These are phyloP conservation scores for Drosophila quinaria DNA, from an alignment of 2,888 invertebrate species.

Conservation along the genomic window DNA sequence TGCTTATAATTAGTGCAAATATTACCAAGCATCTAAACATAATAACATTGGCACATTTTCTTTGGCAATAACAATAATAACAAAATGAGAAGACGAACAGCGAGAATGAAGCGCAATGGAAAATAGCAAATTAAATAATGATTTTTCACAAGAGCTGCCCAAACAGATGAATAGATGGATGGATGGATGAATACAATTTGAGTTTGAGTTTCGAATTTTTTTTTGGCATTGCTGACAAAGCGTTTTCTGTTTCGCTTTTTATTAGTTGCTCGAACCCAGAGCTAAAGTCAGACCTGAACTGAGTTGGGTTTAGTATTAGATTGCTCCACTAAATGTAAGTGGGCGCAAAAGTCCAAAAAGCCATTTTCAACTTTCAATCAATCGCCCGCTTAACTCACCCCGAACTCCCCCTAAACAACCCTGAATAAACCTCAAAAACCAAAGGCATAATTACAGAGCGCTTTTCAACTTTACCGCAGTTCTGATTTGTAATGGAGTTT, in stretches of 20 bases:
- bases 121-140: constrained; percentile 61
- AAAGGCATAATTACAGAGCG: constrained; percentile 68
- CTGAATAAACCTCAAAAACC: constrained; percentile 6
- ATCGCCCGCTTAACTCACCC: constrained; percentile 18
- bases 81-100: constrained; percentile 24
- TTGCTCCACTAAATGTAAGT: constrained; percentile 56
- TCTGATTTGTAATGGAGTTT: constrained; percentile 73
- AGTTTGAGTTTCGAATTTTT: constrained; percentile 37
- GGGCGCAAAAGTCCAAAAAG: constrained; percentile 57
- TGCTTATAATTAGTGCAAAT: constrained; percentile 36
- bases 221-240: constrained; percentile 62
- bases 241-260: constrained; percentile 53
- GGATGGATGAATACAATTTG: constrained; percentile 13
- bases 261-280: constrained; percentile 21
- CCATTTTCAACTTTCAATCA: constrained; percentile 79
- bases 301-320: constrained; percentile 61
- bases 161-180: constrained; percentile 35
- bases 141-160: constrained; percentile 54
- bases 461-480: constrained; percentile 77
- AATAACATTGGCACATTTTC: constrained; percentile 77
- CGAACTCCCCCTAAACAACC: not conserved
- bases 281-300: not conserved
- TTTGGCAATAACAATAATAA: constrained; percentile 5
- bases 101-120: constrained; percentile 40
- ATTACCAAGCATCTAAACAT: constrained; percentile 32